phyloP scores from a whole-genome alignment of 2,888 invertebrate species.

The Cephus pulcher region DNA sequence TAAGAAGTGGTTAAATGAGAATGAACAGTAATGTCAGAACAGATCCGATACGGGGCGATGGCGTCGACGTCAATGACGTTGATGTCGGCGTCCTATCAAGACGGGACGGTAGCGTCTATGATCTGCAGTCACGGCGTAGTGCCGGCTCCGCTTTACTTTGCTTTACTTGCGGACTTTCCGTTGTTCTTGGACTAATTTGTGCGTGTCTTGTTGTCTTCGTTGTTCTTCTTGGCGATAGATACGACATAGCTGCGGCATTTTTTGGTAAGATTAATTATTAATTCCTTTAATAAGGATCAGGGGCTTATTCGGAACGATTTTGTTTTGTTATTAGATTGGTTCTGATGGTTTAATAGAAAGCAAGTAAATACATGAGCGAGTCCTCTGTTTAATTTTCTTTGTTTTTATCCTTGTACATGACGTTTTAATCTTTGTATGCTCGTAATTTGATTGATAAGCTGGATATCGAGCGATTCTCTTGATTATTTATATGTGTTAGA shows the following conservation, averaged over 20 bases:
- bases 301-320: not conserved
- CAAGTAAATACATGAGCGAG: not conserved
- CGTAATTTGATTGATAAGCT: not conserved
- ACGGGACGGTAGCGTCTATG: not conserved
- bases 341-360: not conserved
- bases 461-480: not conserved
- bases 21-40: not conserved
- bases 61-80: not conserved
- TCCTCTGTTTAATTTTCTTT: not conserved
- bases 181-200: slow-evolving; percentile 49
- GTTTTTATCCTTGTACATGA: not conserved
- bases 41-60: not conserved
- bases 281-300: not conserved
- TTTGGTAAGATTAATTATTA: slow-evolving; percentile 7
- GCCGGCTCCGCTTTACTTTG: slow-evolving; percentile 31
- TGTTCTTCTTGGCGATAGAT: slow-evolving; percentile 12
- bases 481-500: not conserved
- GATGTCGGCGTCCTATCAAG: not conserved
- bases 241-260: slow-evolving; percentile 10
- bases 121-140: not conserved
- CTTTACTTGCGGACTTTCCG: slow-evolving; percentile 50
- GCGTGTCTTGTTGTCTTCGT: slow-evolving; percentile 23
- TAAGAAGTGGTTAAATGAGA: not conserved
- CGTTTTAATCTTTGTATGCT: not conserved
- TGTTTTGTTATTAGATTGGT: not conserved